Evolutionary conservation across 2,888 invertebrate species (phyloP), one percentile per base, ranked within the genome.

Genomic region (Lepidocyrtoides sp.): DNA sequence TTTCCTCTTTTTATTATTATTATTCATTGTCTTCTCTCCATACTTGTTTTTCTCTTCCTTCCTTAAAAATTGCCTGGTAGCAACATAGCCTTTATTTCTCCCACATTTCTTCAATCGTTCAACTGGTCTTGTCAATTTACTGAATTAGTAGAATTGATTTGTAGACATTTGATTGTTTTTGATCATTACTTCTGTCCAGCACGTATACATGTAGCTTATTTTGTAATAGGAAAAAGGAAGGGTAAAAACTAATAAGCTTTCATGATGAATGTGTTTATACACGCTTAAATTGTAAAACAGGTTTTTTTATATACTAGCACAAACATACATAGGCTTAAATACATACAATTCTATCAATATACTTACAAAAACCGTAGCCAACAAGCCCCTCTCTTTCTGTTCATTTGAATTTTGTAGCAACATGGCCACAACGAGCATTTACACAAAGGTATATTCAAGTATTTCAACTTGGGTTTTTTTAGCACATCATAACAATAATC

Each of bases 131-230:
- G 88, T 91, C 88, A 91, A 91, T 91, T 91, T 91, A 72, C 72
- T 88, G 60, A 89, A 83, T 89, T 89, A 82, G 84, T 83, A 72
- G 88, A 91, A 88, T 87, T 87, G 91, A 91, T 91, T 88, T 91
- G 91, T 91, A 88, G 91, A 88, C 77, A 91, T 82, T 84, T 91
- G 81, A 91, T 86, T 91, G 88, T 91, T 88, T 88, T 87, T 83
- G 69, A 91, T 77, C 91, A 88, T 91, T 85, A 88, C 83, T 63
- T 81, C 81, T 88, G 88, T 88, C 88, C 81, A 88, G 88, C 41
- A 36, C 32, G 48, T 32, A 54, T 51, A 8, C 26, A 4, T 57
- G 23, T 23, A 54, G 5, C 17, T 54, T 12, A 20, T 66, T 32
- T 17, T 44, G 87, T 48, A 17, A 44, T 41, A 51, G 66, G 66